A percentile compares a stretch with the other conserved stretches of the same genome.
Conservation (phyloP, 2,888 invertebrate genomes). For the Amiota communis region DNA sequence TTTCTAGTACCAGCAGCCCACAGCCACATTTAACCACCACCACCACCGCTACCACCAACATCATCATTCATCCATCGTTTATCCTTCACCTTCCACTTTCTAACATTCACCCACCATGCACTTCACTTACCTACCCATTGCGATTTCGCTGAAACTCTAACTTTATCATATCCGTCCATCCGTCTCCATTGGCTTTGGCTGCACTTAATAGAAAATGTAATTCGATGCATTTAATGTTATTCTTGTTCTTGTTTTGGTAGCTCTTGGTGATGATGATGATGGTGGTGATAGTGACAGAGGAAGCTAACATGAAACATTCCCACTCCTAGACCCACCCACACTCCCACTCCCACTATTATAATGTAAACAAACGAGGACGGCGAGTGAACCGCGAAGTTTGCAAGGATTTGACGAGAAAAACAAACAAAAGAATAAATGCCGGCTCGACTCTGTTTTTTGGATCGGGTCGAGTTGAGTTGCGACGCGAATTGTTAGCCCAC, state of each 20-base stretch:
- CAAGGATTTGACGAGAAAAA: constrained; percentile 22
- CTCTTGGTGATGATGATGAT: constrained; percentile 40
- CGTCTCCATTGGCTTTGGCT: constrained; percentile 5
- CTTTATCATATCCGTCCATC: no score
- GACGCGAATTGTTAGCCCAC: constrained; percentile 25
- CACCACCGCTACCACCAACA: background rate
- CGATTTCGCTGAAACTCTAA: no score
- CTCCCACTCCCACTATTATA: background rate
- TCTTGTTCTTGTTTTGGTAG: constrained; percentile 26
- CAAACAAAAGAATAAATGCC: constrained; percentile 9
- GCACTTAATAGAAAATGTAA: constrained; percentile 63
- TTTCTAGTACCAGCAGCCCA: background rate
- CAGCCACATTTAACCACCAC: background rate
- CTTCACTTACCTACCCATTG: no score
- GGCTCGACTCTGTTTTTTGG: background rate
- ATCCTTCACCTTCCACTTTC: background rate
- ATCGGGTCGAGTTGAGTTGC: background rate
- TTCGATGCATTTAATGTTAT: constrained; percentile 63
- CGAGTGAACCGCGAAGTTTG: constrained; percentile 4
- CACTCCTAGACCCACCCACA: background rate
- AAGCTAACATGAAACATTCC: constrained; percentile 16
- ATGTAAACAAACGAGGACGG: constrained; percentile 19
- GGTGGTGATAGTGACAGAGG: constrained; percentile 40
- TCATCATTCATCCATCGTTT: no score
- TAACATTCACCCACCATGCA: no score